A percentile compares a stretch with the other conserved stretches of the same genome.
phyloP scores from a whole-genome alignment of 2,888 invertebrate genomes.

The Drosophila aldrichi region DNA sequence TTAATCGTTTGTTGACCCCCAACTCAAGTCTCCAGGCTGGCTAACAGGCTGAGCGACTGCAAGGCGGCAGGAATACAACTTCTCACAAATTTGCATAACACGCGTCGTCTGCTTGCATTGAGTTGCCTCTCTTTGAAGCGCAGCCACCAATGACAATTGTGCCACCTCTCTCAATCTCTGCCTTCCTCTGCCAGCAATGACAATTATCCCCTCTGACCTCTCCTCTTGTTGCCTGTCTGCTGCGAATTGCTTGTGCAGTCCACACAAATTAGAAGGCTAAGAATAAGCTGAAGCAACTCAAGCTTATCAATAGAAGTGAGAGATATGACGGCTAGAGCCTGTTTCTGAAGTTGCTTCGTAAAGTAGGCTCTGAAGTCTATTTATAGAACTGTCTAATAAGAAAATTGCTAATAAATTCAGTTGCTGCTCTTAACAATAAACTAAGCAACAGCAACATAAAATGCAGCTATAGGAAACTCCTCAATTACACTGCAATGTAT shows the following conservation, averaged over 20 bases:
- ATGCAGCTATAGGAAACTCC: neutral
- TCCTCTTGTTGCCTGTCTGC: neutral
- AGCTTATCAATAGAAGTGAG: constrained; percentile 26
- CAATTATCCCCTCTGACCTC: neutral
- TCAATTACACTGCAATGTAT: neutral
- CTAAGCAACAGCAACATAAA: neutral
- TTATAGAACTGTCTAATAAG: neutral
- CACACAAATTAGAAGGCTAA: constrained; percentile 28
- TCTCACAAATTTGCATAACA: constrained; percentile 69
- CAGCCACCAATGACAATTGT: constrained; percentile 45
- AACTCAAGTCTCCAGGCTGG: constrained; percentile 26
- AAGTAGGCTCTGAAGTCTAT: neutral
- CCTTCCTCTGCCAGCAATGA: neutral
- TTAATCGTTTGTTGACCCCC: constrained; percentile 76
- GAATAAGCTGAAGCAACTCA: constrained; percentile 10
- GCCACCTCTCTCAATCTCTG: neutral
- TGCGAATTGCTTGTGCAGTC: constrained; percentile 7
- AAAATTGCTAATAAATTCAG: neutral
- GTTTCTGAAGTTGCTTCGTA: neutral
- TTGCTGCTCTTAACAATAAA: neutral
- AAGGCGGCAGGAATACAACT: constrained; percentile 32
- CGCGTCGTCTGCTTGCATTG: constrained; percentile 18
- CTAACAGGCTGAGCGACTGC: neutral
- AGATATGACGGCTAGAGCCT: constrained; percentile 1
- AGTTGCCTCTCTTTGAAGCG: constrained; percentile 32